Conservation (phyloP, 64 coral and sea anemone genomes). For the Hydrozoanthus tunicans region DNA sequence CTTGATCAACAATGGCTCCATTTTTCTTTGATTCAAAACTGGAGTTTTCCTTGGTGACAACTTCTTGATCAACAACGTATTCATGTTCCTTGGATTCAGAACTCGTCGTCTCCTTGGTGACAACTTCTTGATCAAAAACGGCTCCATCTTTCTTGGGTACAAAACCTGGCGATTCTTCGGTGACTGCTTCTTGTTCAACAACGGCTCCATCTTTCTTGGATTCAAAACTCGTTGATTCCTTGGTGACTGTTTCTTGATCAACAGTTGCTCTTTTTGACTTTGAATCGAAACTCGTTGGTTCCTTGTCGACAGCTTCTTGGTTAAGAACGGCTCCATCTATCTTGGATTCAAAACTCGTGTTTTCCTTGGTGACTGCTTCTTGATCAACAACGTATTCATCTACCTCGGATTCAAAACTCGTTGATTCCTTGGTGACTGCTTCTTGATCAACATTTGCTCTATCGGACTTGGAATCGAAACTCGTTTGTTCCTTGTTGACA, state of each 20-base stretch:
- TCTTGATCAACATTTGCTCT: not conserved
- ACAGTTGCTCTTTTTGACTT: not conserved
- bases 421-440: not conserved
- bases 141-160: too few relatives aligned
- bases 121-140: not conserved
- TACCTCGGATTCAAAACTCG: not conserved
- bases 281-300: not conserved
- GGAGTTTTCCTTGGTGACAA: conserved; percentile 2
- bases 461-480: not conserved
- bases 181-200: conserved; percentile 3
- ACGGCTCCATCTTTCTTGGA: not conserved
- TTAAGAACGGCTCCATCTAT: not conserved
- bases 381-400: not conserved
- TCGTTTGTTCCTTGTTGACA: not conserved
- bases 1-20: conserved; percentile 5
- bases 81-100: not conserved
- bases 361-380: not conserved
- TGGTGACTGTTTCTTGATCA: not conserved
- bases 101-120: conserved; percentile 13
- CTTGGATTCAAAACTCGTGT: not conserved
- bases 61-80: not conserved
- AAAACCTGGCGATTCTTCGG: not conserved
- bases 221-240: not conserved
- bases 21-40: not conserved
- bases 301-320: not conserved